A percentile compares a stretch with the other conserved stretches of the same genome.
Conservation (phyloP, 2,888 invertebrate species). For the Agonopterix heracliana region DNA sequence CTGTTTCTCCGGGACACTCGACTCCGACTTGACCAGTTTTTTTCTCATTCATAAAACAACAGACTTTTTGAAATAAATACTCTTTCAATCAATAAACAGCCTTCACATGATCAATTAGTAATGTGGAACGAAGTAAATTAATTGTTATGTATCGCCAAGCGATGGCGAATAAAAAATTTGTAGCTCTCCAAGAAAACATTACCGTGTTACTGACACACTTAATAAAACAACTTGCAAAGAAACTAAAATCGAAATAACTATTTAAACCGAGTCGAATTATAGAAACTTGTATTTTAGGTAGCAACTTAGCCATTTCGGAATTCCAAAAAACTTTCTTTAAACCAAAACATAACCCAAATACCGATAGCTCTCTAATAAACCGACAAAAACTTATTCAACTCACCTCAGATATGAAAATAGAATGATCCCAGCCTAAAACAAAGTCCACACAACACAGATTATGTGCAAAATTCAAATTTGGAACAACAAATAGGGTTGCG, state of each 20-base stretch:
- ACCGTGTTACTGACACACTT: constrained; percentile 47
- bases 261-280: constrained; percentile 44
- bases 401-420: not conserved
- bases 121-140: constrained; percentile 15
- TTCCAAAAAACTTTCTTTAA: constrained; percentile 31
- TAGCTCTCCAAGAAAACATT: constrained; percentile 8
- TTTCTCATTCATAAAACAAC: no score
- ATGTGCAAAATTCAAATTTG: constrained; percentile 28
- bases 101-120: constrained; percentile 14
- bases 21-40: no score
- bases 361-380: constrained; percentile 8
- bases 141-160: constrained; percentile 9
- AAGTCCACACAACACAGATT: constrained; percentile 54
- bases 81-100: no score
- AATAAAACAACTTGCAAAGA: constrained; percentile 13
- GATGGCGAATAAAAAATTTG: constrained; percentile 8
- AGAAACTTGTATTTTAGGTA: constrained; percentile 34
- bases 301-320: constrained; percentile 12
- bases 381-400: not conserved
- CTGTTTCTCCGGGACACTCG: no score
- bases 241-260: constrained; percentile 28
- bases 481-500: constrained; percentile 64
- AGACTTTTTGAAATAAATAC: no score
- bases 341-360: constrained; percentile 51
- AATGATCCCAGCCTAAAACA: constrained; percentile 35